A percentile compares a stretch with the other conserved stretches of the same genome.
Conservation (phyloP, 2,797 vertebrate genomes). For the Leuciscus waleckii region DNA sequence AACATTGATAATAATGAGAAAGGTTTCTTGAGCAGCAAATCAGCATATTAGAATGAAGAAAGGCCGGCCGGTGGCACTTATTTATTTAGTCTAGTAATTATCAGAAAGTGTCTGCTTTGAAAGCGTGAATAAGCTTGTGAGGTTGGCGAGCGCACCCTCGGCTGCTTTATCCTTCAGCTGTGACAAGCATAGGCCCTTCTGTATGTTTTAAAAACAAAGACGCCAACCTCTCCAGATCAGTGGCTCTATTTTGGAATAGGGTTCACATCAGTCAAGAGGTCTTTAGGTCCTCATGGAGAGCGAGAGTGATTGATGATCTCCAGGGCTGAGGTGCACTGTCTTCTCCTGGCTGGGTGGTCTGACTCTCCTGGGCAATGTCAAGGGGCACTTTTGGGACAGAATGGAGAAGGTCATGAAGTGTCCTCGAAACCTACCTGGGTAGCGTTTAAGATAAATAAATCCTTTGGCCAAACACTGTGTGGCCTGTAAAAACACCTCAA, state of each 20-base stretch:
- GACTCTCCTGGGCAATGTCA: constrained; percentile 60
- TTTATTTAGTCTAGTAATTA: neutral
- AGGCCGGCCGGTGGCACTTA: neutral
- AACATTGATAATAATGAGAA: neutral
- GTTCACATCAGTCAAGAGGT: constrained; percentile 54
- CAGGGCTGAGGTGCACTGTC: constrained; percentile 61
- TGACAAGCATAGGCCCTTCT: constrained; percentile 51
- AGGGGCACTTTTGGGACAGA: constrained; percentile 57
- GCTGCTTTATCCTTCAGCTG: constrained; percentile 25
- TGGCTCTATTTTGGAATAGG: constrained; percentile 55
- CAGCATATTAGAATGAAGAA: neutral
- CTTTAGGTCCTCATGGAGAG: constrained; percentile 48
- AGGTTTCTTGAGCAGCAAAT: neutral
- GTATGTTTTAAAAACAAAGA: constrained; percentile 60
- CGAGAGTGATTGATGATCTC: constrained; percentile 64
- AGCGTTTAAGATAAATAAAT: constrained; percentile 20
- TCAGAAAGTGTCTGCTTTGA: neutral
- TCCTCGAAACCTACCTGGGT: constrained; percentile 55
- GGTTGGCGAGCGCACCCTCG: neutral
- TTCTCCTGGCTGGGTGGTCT: constrained; percentile 65
- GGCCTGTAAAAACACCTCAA: constrained; percentile 11
- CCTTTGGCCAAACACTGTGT: neutral
- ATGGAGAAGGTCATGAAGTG: constrained; percentile 44
- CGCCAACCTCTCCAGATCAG: constrained; percentile 47
- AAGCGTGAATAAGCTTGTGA: neutral